Evolutionary conservation across 2,888 invertebrate genomes (phyloP), one percentile per base, ranked within the genome.

Genomic region (Cabera pusaria): DNA sequence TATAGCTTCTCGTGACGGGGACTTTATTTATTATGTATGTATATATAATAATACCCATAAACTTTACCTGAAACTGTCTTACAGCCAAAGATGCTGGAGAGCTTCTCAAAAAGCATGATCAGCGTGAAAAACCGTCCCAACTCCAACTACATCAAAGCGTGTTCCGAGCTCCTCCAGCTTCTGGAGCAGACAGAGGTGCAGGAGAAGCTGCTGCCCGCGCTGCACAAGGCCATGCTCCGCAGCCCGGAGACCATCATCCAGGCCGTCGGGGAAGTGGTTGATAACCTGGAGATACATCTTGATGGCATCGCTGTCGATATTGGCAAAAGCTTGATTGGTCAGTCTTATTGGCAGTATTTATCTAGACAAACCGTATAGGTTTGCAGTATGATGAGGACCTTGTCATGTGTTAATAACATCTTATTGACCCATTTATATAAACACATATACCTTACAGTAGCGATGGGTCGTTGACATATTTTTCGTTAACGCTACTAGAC

Each of bases 181-280:
- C 73, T 95, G 6, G 88, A 83, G 7, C 88, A 91, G 43, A 90
- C 90, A 0, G 95, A 95, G 31, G 96, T 98, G 58, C 93, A 94
- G 61, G 91, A 90, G 24, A 85, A 85, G 3, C 74, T 98, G 22
- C 84, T 97, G 44, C 97, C 98, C 0, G 94, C 96, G 1, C 85
- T 98, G 34, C 96, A 97, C 72, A 97, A 97, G 72, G 93, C 97
- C 8, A 94, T 98, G 93, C 87, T 99, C 12, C 89, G 99, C 29
- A 98, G 96, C 81, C 98, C 99, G 0, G 99, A 99, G 90, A 93
- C 97, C 32, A 94, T 96, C 46, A 90, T 98, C 8, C 92, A 95
- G 71, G 93, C 93, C 7, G 94, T 98, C 18, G 95, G 95, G 0
- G 90, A 93, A 26, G 93, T 97, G 42, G 78, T 98, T 10, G 90